Percentiles rank a stretch among this genome's conserved stretches.
These are phyloP conservation scores for Neria commutata DNA, from an alignment of 2,888 invertebrate species.

Conservation along the genomic window DNA sequence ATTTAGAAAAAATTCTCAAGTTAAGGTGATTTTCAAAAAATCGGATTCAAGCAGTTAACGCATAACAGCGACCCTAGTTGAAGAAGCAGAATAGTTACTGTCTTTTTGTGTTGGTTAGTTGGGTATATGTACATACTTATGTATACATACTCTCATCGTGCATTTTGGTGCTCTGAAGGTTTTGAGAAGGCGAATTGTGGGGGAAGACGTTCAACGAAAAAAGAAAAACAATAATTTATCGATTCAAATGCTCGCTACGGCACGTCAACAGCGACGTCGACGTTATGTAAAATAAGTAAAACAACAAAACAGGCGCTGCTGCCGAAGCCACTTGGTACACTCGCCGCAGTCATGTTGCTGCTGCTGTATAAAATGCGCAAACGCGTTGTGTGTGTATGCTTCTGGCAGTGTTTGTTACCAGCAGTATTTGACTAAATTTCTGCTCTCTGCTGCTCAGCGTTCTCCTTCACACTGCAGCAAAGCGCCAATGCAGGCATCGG, in stretches of 20 bases:
- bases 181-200: background rate
- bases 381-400: slow-evolving; percentile 19
- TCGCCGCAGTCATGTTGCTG: too few relatives aligned
- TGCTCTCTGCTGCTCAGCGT: slow-evolving; percentile 19
- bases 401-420: too few relatives aligned
- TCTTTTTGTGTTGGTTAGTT: too few relatives aligned
- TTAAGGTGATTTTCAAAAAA: too few relatives aligned
- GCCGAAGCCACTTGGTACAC: too few relatives aligned
- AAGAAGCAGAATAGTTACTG: too few relatives aligned
- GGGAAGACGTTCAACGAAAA: slow-evolving; percentile 1
- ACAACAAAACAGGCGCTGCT: background rate
- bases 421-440: slow-evolving; percentile 25
- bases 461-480: slow-evolving; percentile 23
- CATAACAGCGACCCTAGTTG: too few relatives aligned
- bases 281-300: slow-evolving; percentile 34
- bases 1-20: too few relatives aligned
- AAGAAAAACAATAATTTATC: slow-evolving; percentile 19
- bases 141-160: too few relatives aligned
- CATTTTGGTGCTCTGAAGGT: too few relatives aligned
- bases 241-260: slow-evolving; percentile 27
- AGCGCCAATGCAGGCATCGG: slow-evolving; percentile 16
- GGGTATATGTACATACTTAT: too few relatives aligned
- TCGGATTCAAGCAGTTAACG: too few relatives aligned
- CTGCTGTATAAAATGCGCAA: slow-evolving; percentile 21
- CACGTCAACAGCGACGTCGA: slow-evolving; percentile 23